phyloP scores from a whole-genome alignment of 2,113 vertebrate genomes.

The Antennarius striatus region DNA sequence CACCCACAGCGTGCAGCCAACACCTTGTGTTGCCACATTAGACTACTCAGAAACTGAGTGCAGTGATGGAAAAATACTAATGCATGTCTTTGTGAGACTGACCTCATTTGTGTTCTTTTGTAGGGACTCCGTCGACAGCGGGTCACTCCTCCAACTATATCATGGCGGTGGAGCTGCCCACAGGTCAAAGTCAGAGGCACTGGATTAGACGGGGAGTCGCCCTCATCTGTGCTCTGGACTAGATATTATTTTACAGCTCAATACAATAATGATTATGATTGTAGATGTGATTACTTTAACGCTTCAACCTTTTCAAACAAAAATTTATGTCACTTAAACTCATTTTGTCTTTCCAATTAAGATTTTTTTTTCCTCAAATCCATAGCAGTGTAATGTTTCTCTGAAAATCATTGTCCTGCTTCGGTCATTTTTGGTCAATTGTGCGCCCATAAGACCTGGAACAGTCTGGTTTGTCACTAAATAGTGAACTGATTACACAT shows the following conservation, averaged over 20 bases:
- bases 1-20: constrained; percentile 40
- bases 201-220: constrained; percentile 92
- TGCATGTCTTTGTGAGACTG: neutral
- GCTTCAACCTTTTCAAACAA: too few species aligned
- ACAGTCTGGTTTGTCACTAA: neutral
- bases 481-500: neutral
- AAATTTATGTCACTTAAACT: too few species aligned
- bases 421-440: too few species aligned
- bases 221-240: constrained; percentile 90
- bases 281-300: too few species aligned
- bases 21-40: constrained; percentile 12
- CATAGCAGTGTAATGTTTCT: too few species aligned
- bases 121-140: constrained; percentile 88
- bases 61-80: constrained; percentile 5
- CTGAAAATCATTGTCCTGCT: too few species aligned
- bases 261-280: too few species aligned
- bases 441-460: too few species aligned
- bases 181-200: constrained; percentile 76
- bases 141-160: constrained; percentile 92
- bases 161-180: constrained; percentile 89
- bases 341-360: too few species aligned
- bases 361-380: too few species aligned
- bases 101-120: constrained; percentile 23
- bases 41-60: constrained; percentile 12
- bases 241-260: constrained; percentile 26